Conservation (phyloP, 1,140 invertebrate genomes). For the Rhyacophila brunnea region DNA sequence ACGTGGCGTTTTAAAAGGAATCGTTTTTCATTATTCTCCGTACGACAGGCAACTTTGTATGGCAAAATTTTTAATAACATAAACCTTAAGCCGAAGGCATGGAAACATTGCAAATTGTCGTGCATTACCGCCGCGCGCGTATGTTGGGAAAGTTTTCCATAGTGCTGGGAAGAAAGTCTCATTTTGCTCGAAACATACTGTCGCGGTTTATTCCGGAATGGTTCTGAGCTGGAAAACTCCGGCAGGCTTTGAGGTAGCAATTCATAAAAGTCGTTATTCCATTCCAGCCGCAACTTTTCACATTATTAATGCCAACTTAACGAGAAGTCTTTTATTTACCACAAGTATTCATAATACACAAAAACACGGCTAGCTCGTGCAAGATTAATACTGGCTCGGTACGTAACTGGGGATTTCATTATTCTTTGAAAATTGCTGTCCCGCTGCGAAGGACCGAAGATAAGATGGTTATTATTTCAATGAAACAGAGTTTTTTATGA, state of each 20-base stretch:
- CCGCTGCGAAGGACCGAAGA: background rate
- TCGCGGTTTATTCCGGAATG: constrained; percentile 5
- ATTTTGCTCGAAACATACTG: background rate
- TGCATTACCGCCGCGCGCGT: too few species aligned
- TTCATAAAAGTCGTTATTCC: constrained; percentile 22
- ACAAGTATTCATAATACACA: constrained; percentile 12
- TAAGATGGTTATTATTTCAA: background rate
- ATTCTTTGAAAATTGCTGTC: constrained; percentile 1
- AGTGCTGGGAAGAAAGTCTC: constrained; percentile 4
- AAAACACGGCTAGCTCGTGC: constrained; percentile 1
- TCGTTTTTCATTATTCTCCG: too few species aligned
- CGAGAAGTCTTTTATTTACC: constrained; percentile 15
- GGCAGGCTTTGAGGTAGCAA: constrained; percentile 15
- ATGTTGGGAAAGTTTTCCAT: too few species aligned
- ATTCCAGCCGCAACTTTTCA: constrained; percentile 13
- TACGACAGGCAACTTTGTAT: too few species aligned
- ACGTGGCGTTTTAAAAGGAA: too few species aligned
- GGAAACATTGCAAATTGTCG: too few species aligned
- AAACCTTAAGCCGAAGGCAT: too few species aligned
- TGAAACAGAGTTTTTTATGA: too few species aligned
- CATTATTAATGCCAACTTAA: constrained; percentile 23
- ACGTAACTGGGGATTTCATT: background rate
- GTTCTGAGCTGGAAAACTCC: background rate
- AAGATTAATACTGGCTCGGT: too few species aligned
- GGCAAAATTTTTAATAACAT: too few species aligned